Evolutionary conservation across 2,113 vertebrate species (phyloP), one percentile per base, ranked within the genome.

Genomic region (Cyrtonyx montezumae): DNA sequence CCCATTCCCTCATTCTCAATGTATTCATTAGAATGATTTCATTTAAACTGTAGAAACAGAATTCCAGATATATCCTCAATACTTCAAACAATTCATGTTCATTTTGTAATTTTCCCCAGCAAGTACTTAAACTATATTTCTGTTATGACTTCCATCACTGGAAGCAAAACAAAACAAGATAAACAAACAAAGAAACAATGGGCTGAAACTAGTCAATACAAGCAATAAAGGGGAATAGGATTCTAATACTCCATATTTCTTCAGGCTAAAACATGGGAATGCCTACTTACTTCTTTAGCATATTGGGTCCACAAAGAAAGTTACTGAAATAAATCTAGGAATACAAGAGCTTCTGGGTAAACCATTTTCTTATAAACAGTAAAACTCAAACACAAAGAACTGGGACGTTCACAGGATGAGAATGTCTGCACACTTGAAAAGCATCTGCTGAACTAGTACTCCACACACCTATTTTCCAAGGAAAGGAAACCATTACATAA

Each of bases 1-100:
- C 18, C 11, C 51, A 9, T 63, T 28, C 1, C 25, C 16, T 23
- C 32, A 40, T 3, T 4, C 5, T 10, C 45, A 58, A 19, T 0
- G 68, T 37, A 78, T n/a, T 25, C 13, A 46, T 36, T n/a, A 45
- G 32, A 46, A 45, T 46, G 22, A 49, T 49, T 74, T 74, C 9
- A 77, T 45, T 48, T 48, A 1, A 67, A 55, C 45, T 55, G 42
- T 0, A 84, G 20, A 36, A 56, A 40, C 36, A 73, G 67, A n/a
- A 79, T 30, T 75, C 70, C 18, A 62, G 30, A 49, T 15, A 0
- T 0, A 32, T 17, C 32, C 48, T 43, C n/a, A 37, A 16, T 63
- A 69, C 70, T 49, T 70, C 12, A 32, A 11, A 23, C 55, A 32
- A 53, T 40, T 70, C 32, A 34, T 10, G 11, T 56, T 62, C 23